Percentiles rank a stretch among this genome's conserved stretches.
Evolutionary conservation across 2,888 invertebrate genomes (phyloP).

Genomic region (Halictus ligatus): DNA sequence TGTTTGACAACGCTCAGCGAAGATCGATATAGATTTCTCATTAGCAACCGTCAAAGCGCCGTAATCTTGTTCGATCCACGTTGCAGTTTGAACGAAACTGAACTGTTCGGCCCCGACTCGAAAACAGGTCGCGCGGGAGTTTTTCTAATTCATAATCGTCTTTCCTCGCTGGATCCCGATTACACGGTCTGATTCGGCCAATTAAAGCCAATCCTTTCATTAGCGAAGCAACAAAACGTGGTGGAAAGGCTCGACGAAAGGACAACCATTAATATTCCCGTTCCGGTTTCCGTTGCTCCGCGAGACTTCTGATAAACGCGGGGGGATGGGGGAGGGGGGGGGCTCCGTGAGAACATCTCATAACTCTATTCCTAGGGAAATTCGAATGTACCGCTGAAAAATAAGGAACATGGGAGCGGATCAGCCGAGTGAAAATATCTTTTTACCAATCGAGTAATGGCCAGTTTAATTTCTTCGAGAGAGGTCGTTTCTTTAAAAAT

Average conservation of each 20-base stretch:
- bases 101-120: neutral
- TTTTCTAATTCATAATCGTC: slow-evolving; percentile 15
- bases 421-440: too few species aligned
- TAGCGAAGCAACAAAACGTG: slow-evolving; percentile 9
- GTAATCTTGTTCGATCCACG: neutral
- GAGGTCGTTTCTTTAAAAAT: too few species aligned
- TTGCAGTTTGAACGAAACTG: neutral
- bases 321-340: too few species aligned
- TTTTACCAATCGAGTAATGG: too few species aligned
- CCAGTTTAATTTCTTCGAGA: too few species aligned
- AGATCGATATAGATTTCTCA: too few species aligned
- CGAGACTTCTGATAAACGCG: neutral
- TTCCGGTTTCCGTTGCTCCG: neutral
- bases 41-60: too few species aligned
- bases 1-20: too few species aligned
- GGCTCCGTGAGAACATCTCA: neutral
- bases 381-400: neutral
- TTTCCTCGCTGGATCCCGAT: slow-evolving; percentile 16
- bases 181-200: slow-evolving; percentile 21
- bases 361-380: slow-evolving; percentile 11
- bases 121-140: neutral
- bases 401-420: too few species aligned
- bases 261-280: neutral
- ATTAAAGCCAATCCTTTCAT: slow-evolving; percentile 23
- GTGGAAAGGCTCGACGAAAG: neutral